Conservation (phyloP, 1,140 invertebrate genomes). For the Leptinotarsa lineolata region DNA sequence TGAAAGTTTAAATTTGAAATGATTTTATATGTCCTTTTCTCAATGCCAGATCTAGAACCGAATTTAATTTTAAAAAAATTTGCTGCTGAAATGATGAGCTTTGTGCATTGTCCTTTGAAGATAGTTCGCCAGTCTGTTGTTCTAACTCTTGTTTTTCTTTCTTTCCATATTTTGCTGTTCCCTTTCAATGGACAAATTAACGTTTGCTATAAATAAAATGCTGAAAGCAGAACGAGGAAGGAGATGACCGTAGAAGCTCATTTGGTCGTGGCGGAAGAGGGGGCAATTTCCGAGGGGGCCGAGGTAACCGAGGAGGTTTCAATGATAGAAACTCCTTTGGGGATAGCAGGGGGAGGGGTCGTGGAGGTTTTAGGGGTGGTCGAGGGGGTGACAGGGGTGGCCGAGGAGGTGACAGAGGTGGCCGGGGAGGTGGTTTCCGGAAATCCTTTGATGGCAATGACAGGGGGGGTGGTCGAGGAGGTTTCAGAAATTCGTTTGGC, state of each 20-base stretch:
- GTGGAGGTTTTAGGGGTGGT: conserved; percentile 42
- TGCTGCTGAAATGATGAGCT: conserved; percentile 29
- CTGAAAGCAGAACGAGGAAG: conserved; percentile 41
- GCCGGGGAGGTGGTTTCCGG: conserved; percentile 53
- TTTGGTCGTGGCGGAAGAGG: conserved; percentile 41
- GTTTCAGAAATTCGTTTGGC: conserved; percentile 27
- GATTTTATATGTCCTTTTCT: no score
- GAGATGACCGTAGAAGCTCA: conserved; percentile 45
- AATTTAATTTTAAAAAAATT: no score
- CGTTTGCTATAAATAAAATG: conserved; percentile 40
- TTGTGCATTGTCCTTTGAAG: conserved; percentile 48
- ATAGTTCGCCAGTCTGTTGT: conserved; percentile 51
- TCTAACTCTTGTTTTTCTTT: conserved; percentile 55
- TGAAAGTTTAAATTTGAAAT: no score
- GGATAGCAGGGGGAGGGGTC: conserved; percentile 35
- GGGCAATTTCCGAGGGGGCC: conserved; percentile 28
- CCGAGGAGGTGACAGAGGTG: conserved; percentile 41
- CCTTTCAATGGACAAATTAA: neutral
- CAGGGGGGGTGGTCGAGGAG: conserved; percentile 54
- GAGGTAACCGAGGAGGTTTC: conserved; percentile 34
- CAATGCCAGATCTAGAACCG: no score
- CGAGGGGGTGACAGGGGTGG: conserved; percentile 44
- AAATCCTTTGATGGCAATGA: conserved; percentile 45
- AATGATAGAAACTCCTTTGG: conserved; percentile 38
- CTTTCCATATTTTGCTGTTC: conserved; percentile 52